Conservation (phyloP, 1,140 invertebrate genomes). For the Wiebesia pumilae region DNA sequence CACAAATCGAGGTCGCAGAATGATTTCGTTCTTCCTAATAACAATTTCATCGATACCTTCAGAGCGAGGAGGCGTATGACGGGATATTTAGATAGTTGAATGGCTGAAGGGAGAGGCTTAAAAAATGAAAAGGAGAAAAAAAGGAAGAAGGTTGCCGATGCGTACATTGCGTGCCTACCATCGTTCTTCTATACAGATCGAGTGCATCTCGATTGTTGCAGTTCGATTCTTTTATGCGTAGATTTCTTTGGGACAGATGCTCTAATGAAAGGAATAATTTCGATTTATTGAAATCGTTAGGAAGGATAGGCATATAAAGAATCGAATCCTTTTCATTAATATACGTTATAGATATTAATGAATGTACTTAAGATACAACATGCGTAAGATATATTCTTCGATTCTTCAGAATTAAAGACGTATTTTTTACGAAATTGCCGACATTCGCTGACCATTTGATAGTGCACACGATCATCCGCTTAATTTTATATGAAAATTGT, state of each 20-base stretch:
- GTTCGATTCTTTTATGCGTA: conserved; percentile 9
- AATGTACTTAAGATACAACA: neutral
- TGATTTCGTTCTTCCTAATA: conserved; percentile 28
- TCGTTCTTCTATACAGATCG: neutral
- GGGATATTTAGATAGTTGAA: neutral
- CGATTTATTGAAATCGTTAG: conserved; percentile 10
- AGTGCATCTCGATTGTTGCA: neutral
- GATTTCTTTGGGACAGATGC: conserved; percentile 3
- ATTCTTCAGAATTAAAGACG: neutral
- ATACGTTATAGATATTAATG: neutral
- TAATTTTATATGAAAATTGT: too few relatives aligned
- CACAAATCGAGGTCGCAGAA: neutral
- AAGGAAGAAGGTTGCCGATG: too few relatives aligned
- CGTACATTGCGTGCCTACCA: neutral
- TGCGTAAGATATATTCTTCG: neutral
- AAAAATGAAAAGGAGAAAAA: neutral
- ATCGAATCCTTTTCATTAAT: neutral
- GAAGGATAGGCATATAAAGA: neutral
- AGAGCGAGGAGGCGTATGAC: neutral
- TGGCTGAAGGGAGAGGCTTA: neutral
- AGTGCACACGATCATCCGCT: too few relatives aligned
- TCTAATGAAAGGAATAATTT: neutral
- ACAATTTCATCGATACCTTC: neutral
- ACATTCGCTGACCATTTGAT: too few relatives aligned
- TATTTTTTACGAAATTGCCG: too few relatives aligned